These are phyloP conservation scores for Falco naumanni DNA, from an alignment of 2,797 vertebrate species.

Conservation along the genomic window DNA sequence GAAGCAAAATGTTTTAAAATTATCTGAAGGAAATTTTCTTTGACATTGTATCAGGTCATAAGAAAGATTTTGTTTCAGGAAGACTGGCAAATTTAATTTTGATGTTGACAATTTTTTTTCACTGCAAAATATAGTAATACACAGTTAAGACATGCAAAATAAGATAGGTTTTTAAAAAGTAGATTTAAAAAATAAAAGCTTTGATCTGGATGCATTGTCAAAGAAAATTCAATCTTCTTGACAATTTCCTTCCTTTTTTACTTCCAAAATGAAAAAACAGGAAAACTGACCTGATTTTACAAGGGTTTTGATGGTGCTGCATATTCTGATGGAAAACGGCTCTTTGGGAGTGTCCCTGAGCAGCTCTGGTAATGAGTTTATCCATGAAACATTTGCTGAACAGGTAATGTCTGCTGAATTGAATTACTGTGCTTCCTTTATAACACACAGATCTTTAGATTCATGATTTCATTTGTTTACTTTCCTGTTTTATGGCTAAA, in stretches of 20 bases:
- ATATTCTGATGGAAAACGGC: slow-evolving; percentile 9
- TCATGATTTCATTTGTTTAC: slow-evolving; percentile 65
- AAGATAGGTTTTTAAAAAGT: background rate
- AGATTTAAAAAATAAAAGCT: background rate
- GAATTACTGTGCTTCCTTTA: slow-evolving; percentile 57
- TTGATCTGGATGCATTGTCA: background rate
- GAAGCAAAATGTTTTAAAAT: background rate
- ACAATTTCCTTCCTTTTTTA: background rate
- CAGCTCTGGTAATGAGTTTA: slow-evolving; percentile 41
- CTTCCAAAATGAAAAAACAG: background rate
- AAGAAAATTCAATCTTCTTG: background rate
- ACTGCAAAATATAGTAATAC: background rate
- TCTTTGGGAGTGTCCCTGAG: background rate
- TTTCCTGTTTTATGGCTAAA: slow-evolving; percentile 62
- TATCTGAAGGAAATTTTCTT: background rate
- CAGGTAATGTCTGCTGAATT: slow-evolving; percentile 58
- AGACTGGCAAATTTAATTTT: background rate
- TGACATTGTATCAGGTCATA: background rate
- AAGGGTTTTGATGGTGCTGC: background rate
- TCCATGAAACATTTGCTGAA: slow-evolving; percentile 48
- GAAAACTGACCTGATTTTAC: background rate
- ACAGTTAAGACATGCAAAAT: background rate
- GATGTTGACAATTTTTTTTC: background rate
- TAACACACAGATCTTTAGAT: slow-evolving; percentile 56
- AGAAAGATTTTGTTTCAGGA: background rate